Base-by-base conservation (phyloP, 2,888 invertebrate species). In the Oscheius sp. region DNA sequence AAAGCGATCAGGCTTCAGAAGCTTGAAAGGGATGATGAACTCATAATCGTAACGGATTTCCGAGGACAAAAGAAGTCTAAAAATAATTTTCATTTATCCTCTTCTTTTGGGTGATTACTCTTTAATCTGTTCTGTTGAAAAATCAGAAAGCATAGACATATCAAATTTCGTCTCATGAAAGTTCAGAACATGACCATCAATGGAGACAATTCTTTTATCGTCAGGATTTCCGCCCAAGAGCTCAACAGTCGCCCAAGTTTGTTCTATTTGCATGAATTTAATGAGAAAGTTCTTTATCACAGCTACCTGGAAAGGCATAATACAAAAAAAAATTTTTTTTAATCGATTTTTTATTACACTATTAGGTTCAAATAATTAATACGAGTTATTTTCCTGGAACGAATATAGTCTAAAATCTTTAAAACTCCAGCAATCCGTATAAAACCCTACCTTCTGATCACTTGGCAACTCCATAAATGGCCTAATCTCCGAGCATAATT, bases 361-460 rank as follows among this genome's bases (percentile, higher is more conserved):
- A n/a, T n/a, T n/a, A n/a, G n/a, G n/a, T n/a, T n/a, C n/a, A n/a
- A n/a, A 49, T 2, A 49, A 24, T 3, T 17, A 3, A 49, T 20
- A 49, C 14, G 24, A 49, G 17, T 2, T 49, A n/a, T 17, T 14
- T 12, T 45, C 20, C n/a, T n/a, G n/a, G n/a, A n/a, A n/a, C n/a
- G n/a, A n/a, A n/a, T n/a, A n/a, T n/a, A n/a, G n/a, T n/a, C n/a
- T n/a, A n/a, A n/a, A n/a, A n/a, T n/a, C n/a, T n/a, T n/a, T n/a
- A n/a, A n/a, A n/a, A n/a, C n/a, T n/a, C n/a, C n/a, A n/a, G n/a
- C n/a, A n/a, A n/a, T n/a, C n/a, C n/a, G n/a, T n/a, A n/a, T n/a
- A n/a, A n/a, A n/a, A n/a, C n/a, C n/a, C n/a, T n/a, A 59, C 59
- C 44, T 59, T 59, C 28, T 59, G 59, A 17, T 41, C 44, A 0